Conservation (phyloP, 2,113 vertebrate genomes). For the Oryzias melastigma region DNA sequence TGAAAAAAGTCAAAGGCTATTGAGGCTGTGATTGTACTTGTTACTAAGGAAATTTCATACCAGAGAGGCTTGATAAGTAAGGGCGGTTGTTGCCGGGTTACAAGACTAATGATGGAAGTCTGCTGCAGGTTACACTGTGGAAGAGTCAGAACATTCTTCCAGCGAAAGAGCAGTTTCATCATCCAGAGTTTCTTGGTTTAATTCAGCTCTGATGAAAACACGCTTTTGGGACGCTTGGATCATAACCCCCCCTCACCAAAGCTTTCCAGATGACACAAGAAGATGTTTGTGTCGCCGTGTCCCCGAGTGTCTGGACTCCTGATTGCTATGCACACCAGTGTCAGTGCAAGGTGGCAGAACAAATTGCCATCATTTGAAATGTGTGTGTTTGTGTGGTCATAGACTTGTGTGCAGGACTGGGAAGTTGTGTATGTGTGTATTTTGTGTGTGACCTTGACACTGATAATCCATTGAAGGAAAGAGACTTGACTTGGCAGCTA, state of each 20-base stretch:
- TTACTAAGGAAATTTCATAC: constrained; percentile 12
- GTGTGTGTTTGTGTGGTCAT: constrained; percentile 12
- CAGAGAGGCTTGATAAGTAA: neutral
- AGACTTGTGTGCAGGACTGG: neutral
- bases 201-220: constrained; percentile 28
- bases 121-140: constrained; percentile 2
- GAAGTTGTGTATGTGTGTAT: constrained; percentile 5
- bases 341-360: constrained; percentile 61
- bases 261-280: constrained; percentile 55
- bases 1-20: constrained; percentile 15
- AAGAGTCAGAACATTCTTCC: constrained; percentile 7
- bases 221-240: constrained; percentile 33
- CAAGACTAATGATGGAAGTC: neutral
- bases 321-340: constrained; percentile 64
- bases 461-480: constrained; percentile 53
- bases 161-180: constrained; percentile 11
- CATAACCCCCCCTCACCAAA: constrained; percentile 24
- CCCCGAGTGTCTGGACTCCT: constrained; percentile 48
- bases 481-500: constrained; percentile 51
- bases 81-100: constrained; percentile 14
- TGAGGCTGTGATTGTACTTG: constrained; percentile 3
- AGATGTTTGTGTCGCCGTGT: constrained; percentile 33
- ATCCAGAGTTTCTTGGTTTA: constrained; percentile 23
- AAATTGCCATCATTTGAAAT: constrained; percentile 61
- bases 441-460: constrained; percentile 42